Evolutionary conservation across 2,888 invertebrate species (phyloP).

Genomic region (Gastrophysa polygoni): DNA sequence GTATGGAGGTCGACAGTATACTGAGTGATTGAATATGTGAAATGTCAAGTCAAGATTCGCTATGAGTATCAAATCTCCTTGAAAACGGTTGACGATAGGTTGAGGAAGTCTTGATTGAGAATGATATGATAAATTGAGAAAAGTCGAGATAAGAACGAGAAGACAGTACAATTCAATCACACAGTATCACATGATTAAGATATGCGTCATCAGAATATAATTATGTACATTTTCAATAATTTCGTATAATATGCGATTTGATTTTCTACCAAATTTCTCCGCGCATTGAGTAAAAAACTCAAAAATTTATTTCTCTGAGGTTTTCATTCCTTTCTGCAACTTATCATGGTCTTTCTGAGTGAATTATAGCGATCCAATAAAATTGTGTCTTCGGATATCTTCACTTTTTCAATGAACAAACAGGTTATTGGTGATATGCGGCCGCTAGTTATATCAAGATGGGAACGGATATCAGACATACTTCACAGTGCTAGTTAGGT

Average conservation of each 20-base stretch:
- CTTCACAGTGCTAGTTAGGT: conserved; percentile 43
- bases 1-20: no score
- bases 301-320: conserved; percentile 17
- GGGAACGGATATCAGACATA: conserved; percentile 50
- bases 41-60: no score
- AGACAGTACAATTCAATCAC: no score
- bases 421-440: conserved; percentile 38
- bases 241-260: background rate
- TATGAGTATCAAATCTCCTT: no score
- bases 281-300: conserved; percentile 25
- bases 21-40: no score
- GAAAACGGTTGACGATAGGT: no score
- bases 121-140: no score
- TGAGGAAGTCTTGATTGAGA: no score
- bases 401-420: conserved; percentile 34
- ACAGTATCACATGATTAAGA: no score
- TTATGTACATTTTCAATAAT: no score
- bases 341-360: conserved; percentile 27
- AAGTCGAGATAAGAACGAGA: no score
- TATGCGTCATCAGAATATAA: no score
- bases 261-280: background rate
- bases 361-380: conserved; percentile 27
- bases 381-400: conserved; percentile 33
- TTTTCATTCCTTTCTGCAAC: conserved; percentile 18
- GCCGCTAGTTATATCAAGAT: conserved; percentile 43